phyloP scores from a whole-genome alignment of 2,113 vertebrate species.

The Cynopterus brachyotis region DNA sequence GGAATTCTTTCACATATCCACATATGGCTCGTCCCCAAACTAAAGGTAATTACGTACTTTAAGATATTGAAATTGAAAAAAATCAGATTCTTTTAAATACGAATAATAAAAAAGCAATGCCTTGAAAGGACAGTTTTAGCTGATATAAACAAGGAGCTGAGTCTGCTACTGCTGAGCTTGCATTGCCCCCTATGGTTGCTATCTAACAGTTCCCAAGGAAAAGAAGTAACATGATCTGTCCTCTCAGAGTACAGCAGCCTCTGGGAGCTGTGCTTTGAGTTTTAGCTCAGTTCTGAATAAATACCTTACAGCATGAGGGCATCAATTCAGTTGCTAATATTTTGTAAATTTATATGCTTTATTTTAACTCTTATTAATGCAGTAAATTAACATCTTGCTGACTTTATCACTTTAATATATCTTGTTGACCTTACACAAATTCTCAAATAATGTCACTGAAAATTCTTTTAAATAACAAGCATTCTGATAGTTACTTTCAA shows the following conservation, averaged over 20 bases:
- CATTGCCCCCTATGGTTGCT: slow-evolving; percentile 86
- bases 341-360: neutral
- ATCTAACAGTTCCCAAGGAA: slow-evolving; percentile 64
- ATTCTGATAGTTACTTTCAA: slow-evolving; percentile 9
- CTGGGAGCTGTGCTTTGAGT: neutral
- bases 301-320: neutral
- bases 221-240: neutral
- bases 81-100: slow-evolving; percentile 53
- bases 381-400: neutral
- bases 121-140: slow-evolving; percentile 23
- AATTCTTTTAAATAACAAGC: neutral
- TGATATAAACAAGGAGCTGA: slow-evolving; percentile 34
- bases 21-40: slow-evolving; percentile 20
- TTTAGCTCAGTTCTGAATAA: slow-evolving; percentile 22
- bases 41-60: slow-evolving; percentile 47
- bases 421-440: neutral
- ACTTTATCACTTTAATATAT: neutral
- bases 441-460: neutral
- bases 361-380: neutral
- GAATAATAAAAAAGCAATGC: slow-evolving; percentile 40
- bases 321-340: neutral
- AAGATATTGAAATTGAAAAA: slow-evolving; percentile 20
- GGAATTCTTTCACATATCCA: slow-evolving; percentile 14
- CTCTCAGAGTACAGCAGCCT: neutral
- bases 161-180: slow-evolving; percentile 79